A percentile compares a stretch with the other conserved stretches of the same genome.
Evolutionary conservation across 2,797 vertebrate species (phyloP).

Genomic region (Ispidina lecontei): DNA sequence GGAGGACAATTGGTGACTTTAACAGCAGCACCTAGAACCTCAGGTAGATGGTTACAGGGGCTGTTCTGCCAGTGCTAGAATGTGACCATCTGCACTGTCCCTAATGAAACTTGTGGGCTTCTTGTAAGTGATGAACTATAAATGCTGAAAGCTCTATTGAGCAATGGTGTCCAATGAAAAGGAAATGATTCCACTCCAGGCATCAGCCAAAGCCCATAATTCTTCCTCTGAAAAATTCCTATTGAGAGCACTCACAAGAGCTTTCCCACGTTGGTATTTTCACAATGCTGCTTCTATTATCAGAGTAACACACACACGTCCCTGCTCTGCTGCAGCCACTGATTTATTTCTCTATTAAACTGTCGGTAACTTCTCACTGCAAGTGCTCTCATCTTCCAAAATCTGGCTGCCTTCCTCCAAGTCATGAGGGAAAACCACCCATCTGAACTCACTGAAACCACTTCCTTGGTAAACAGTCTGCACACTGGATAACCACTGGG

Average conservation of each 20-base stretch:
- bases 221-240: not conserved
- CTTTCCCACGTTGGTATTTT: not conserved
- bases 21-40: not conserved
- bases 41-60: not conserved
- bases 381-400: not conserved
- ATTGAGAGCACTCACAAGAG: not conserved
- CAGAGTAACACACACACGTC: not conserved
- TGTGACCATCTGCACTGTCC: not conserved
- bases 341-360: conserved; percentile 21
- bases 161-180: not conserved
- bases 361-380: not conserved
- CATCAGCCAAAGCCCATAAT: not conserved
- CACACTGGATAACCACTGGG: not conserved
- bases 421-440: not conserved
- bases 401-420: not conserved
- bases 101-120: not conserved
- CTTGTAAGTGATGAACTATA: not conserved
- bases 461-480: not conserved
- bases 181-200: not conserved
- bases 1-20: not conserved
- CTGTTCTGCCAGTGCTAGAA: not conserved
- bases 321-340: not conserved
- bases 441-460: not conserved
- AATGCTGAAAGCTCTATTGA: not conserved
- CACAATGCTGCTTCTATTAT: conserved; percentile 12